phyloP scores from a whole-genome alignment of 1,140 invertebrate genomes.

The Drosophila biarmipes region DNA sequence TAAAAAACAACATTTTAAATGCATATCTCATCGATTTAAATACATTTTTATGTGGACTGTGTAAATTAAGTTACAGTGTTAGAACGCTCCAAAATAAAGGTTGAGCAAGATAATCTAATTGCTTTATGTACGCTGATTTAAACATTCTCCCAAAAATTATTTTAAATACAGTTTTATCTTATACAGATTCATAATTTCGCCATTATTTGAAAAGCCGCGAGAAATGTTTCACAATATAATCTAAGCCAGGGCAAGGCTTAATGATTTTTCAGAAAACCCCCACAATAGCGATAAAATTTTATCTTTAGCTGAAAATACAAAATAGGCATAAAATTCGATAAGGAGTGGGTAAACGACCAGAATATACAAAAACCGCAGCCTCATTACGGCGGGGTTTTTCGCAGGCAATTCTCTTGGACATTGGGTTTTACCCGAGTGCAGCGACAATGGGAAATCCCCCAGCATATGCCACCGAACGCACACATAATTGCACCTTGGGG shows the following conservation, averaged over 20 bases:
- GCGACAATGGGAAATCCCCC: slow-evolving; percentile 25
- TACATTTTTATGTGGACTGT: too few relatives aligned
- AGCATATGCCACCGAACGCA: slow-evolving; percentile 22
- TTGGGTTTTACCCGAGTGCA: slow-evolving; percentile 11
- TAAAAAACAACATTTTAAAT: too few relatives aligned
- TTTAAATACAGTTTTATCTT: too few relatives aligned
- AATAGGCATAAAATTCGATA: not conserved
- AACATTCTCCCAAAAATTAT: too few relatives aligned
- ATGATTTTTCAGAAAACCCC: too few relatives aligned
- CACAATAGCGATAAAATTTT: too few relatives aligned
- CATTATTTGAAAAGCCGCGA: slow-evolving; percentile 6
- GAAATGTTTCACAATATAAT: slow-evolving; percentile 18
- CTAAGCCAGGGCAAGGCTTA: not conserved
- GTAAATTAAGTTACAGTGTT: too few relatives aligned
- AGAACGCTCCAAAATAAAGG: too few relatives aligned
- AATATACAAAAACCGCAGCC: slow-evolving; percentile 1
- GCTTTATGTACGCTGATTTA: too few relatives aligned
- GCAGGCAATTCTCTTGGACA: slow-evolving; percentile 16
- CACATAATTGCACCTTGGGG: slow-evolving; percentile 4
- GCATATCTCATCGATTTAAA: too few relatives aligned
- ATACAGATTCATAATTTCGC: slow-evolving; percentile 38
- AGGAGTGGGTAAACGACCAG: slow-evolving; percentile 10
- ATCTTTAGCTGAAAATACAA: not conserved
- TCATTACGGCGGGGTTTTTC: slow-evolving; percentile 11
- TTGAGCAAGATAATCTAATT: too few relatives aligned